Evolutionary conservation across 2,113 vertebrate species (phyloP), one percentile per base, ranked within the genome.

Genomic region (Gymnogyps californianus): DNA sequence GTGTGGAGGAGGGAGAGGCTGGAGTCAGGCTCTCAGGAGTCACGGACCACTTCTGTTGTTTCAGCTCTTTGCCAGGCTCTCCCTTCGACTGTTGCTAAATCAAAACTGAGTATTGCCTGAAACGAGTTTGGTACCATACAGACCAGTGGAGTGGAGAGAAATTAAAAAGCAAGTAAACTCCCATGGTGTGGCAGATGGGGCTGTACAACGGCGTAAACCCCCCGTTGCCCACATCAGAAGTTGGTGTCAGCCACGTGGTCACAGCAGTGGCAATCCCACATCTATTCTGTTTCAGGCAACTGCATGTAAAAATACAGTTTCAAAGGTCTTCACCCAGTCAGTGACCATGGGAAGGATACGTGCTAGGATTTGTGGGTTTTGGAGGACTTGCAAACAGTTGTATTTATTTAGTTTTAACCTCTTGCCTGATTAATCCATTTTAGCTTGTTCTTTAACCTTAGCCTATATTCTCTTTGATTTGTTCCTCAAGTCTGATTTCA

Each of bases 351-450:
- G 61, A 94, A 65, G 12, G 18, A 57, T 4, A 40, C 2, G 1
- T 24, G 24, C 21, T 34, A 77, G 24, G 54, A 52, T 65, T 70
- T 83, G 34, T 74, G 34, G 0, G 1, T 5, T 94, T 82, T 58
- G 40, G 38, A 91, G 57, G n/a, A 69, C 34, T 61, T 69, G 34
- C 54, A 77, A 85, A 40, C 21, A 46, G 16, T 42, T 40, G 16
- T 55, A 58, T 86, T 93, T 88, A 42, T 26, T 88, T 55, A 70
- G 55, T 77, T 83, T 88, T 80, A 74, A 79, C 51, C 62, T 91
- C 49, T 55, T 95, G 20, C 25, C 38, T 38, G 26, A 54, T 71
- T 47, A 77, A 87, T 74, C 15, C 20, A 20, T 74, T 94, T 95
- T 32, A 64, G 7, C 15, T 58, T 74, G 16, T 76, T 88, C 79